A percentile compares a stretch with the other conserved stretches of the same genome.
Evolutionary conservation across 1,140 invertebrate genomes (phyloP).

Genomic region (Copidosoma floridanum): DNA sequence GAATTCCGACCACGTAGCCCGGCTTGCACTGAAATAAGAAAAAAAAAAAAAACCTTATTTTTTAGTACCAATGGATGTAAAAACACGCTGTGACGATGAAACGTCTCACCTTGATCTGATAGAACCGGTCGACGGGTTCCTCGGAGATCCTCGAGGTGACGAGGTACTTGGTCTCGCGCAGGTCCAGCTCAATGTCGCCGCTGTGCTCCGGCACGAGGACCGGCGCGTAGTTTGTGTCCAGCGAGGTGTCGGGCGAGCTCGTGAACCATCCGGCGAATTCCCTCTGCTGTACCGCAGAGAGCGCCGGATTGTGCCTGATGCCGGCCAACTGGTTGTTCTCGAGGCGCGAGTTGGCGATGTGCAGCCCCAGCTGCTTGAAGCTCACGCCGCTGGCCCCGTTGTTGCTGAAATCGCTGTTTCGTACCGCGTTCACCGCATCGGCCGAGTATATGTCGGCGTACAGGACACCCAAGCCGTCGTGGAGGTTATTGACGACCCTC

Average conservation of each 20-base stretch:
- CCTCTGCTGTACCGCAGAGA: conserved; percentile 80
- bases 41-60: neutral
- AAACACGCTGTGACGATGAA: neutral
- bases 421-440: conserved; percentile 80
- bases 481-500: conserved; percentile 75
- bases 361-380: conserved; percentile 83
- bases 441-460: conserved; percentile 87
- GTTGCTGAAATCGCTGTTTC: conserved; percentile 83
- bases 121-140: conserved; percentile 59
- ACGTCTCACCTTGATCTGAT: conserved; percentile 47
- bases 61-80: too few relatives aligned
- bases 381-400: conserved; percentile 87
- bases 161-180: conserved; percentile 75
- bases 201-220: conserved; percentile 65
- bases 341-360: conserved; percentile 72
- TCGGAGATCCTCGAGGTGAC: conserved; percentile 67
- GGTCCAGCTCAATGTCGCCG: conserved; percentile 65
- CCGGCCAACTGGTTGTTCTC: conserved; percentile 86
- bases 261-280: conserved; percentile 92
- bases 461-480: conserved; percentile 84
- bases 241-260: conserved; percentile 63
- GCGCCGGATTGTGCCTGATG: conserved; percentile 87
- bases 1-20: conserved; percentile 76
- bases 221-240: conserved; percentile 68
- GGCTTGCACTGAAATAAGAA: conserved; percentile 68